These are phyloP conservation scores for Rousettus madagascariensis DNA, from an alignment of 2,797 vertebrate species.

Conservation along the genomic window DNA sequence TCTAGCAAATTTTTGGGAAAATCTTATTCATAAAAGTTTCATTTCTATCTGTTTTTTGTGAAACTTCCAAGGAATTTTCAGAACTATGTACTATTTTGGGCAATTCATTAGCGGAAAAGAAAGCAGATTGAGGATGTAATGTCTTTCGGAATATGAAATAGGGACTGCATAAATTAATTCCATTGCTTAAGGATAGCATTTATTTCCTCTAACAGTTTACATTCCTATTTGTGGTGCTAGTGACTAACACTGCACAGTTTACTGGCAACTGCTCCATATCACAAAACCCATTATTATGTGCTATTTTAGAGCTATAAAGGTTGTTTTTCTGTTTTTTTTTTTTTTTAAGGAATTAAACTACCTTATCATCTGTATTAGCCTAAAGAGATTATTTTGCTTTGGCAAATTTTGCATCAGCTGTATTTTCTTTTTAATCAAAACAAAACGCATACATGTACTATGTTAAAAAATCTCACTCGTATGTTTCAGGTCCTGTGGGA, in stretches of 20 bases:
- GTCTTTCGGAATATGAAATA: conserved; percentile 37
- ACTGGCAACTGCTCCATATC: conserved; percentile 63
- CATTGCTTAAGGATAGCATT: conserved; percentile 59
- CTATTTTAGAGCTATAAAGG: background rate
- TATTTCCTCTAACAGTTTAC: conserved; percentile 50
- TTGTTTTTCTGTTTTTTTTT: background rate
- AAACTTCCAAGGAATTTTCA: conserved; percentile 5
- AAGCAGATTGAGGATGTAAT: conserved; percentile 42
- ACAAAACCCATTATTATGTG: conserved; percentile 23
- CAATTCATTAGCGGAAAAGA: conserved; percentile 53
- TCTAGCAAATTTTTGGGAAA: background rate
- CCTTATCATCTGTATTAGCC: background rate
- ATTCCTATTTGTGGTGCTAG: conserved; percentile 30
- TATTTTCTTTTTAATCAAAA: conserved; percentile 11
- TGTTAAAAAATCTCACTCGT: background rate
- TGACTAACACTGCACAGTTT: conserved; percentile 63
- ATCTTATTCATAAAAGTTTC: background rate
- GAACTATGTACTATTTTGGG: conserved; percentile 17
- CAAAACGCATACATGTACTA: background rate
- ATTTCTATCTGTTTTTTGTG: background rate
- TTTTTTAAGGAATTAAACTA: conserved; percentile 12
- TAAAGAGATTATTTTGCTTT: conserved; percentile 2
- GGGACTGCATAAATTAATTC: background rate
- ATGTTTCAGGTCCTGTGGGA: background rate
- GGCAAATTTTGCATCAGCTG: background rate